Base-by-base conservation (phyloP, 1,140 invertebrate genomes). In the Drosophila pruinosa region DNA sequence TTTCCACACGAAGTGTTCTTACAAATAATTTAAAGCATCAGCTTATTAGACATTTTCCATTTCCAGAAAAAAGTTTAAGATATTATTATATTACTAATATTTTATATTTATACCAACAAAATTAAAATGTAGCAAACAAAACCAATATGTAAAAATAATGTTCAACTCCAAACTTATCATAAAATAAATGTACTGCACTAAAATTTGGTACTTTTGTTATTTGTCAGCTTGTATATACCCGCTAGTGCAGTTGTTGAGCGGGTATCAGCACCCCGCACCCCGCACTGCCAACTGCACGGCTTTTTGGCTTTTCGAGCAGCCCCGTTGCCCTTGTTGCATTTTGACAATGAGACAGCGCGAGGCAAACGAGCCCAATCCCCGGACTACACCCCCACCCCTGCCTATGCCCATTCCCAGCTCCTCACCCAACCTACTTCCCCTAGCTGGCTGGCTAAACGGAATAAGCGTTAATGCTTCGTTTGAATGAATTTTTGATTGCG, bases 401-500 rank as follows among this genome's bases (percentile, higher is more conserved):
- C 43, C 22, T 24, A 26, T n/a, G 36, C 43, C 22, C 28, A 17
- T 24, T 12, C 52, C 38, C 57, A 50, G 4, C 15, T 14, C 14
- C 38, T 39, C 52, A 8, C 39, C 62, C n/a, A 26, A 53, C 31
- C 12, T 8, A 6, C 14, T 34, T 17, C 5, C 21, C 21, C 1
- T 31, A 39, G 38, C 43, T 14, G 24, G 41, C 77, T 47, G 81
- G 67, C 82, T 89, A 88, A 88, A 89, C 83, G 85, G 78, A 88
- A 89, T 88, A 90, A 90, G 89, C 89, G 86, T 90, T 90, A 91
- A 91, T 91, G 88, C 88, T 89, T 81, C 73, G 83, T 91, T 91
- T 91, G 90, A 91, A 91, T 91, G 90, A 91, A 91, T 91, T 91
- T 91, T 91, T 90, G 90, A 91, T 91, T 91, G 90, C 88, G 78